phyloP scores from a whole-genome alignment of 2,888 invertebrate genomes.

The Nowickia ferox region DNA sequence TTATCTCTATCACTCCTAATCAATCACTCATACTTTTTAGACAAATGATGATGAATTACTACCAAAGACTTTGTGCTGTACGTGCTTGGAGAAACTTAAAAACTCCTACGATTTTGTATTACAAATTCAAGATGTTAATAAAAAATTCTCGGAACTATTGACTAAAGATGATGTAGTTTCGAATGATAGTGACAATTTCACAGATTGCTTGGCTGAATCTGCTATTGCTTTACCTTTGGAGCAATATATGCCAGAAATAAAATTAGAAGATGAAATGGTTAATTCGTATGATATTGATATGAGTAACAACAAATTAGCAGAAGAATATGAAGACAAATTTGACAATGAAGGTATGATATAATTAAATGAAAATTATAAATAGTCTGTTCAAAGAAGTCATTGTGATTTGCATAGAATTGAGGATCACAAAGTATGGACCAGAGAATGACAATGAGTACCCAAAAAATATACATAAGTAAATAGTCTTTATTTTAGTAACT shows the following conservation, averaged over 20 bases:
- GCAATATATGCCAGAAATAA: slow-evolving; percentile 72
- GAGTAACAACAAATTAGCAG: slow-evolving; percentile 26
- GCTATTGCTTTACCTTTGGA: slow-evolving; percentile 77
- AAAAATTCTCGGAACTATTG: slow-evolving; percentile 55
- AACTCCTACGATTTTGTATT: slow-evolving; percentile 76
- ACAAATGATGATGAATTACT: slow-evolving; percentile 67
- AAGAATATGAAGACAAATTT: neutral
- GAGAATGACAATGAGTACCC: too few relatives aligned
- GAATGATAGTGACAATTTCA: slow-evolving; percentile 34
- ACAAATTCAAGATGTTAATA: slow-evolving; percentile 75
- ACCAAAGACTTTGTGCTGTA: slow-evolving; percentile 75
- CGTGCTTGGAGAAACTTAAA: slow-evolving; percentile 75
- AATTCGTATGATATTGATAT: slow-evolving; percentile 40
- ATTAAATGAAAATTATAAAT: too few relatives aligned
- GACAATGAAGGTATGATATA: slow-evolving; percentile 47
- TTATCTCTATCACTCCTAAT: too few relatives aligned
- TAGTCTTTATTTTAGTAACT: too few relatives aligned
- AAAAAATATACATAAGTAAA: too few relatives aligned
- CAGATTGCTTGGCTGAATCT: slow-evolving; percentile 77
- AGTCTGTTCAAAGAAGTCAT: too few relatives aligned
- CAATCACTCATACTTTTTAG: neutral
- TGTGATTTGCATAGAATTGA: too few relatives aligned
- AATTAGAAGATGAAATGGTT: slow-evolving; percentile 72
- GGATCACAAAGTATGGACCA: too few relatives aligned
- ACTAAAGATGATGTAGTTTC: slow-evolving; percentile 24